Percentiles rank a stretch among this genome's conserved stretches.
Evolutionary conservation across 2,888 invertebrate genomes (phyloP).

Genomic region (Diabrotica balteata): DNA sequence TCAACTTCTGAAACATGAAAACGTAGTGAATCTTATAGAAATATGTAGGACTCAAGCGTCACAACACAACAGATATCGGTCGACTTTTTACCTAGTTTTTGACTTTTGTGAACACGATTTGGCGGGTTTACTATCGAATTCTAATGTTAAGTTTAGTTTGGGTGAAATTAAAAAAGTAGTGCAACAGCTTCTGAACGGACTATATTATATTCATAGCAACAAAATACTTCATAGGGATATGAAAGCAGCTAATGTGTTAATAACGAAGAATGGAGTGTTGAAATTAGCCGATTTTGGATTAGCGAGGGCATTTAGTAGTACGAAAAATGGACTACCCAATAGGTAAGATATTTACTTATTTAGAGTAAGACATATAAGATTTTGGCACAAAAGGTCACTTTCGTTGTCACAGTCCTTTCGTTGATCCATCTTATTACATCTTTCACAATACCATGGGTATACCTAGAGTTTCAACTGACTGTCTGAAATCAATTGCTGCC

Average conservation of each 20-base stretch:
- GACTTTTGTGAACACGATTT: conserved; percentile 99
- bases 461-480: no score
- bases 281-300: conserved; percentile 98
- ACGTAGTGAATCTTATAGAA: conserved; percentile 96
- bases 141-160: conserved; percentile 93
- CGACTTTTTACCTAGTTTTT: conserved; percentile 95
- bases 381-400: no score
- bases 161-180: conserved; percentile 97
- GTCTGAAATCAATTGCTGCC: no score
- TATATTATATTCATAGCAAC: conserved; percentile 96
- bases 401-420: not conserved
- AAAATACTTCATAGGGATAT: conserved; percentile 96
- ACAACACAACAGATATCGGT: conserved; percentile 74
- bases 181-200: conserved; percentile 84
- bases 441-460: not conserved
- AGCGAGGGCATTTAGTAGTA: conserved; percentile 90
- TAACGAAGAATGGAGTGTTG: conserved; percentile 92
- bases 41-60: conserved; percentile 93
- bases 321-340: conserved; percentile 84
- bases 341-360: conserved; percentile 54
- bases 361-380: no score
- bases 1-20: conserved; percentile 93
- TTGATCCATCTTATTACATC: not conserved
- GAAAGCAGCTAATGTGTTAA: conserved; percentile 98
- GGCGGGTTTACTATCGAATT: conserved; percentile 93